Percentiles rank a stretch among this genome's conserved stretches.
phyloP scores from a whole-genome alignment of 1,140 invertebrate species.

The Conus betulinus region DNA sequence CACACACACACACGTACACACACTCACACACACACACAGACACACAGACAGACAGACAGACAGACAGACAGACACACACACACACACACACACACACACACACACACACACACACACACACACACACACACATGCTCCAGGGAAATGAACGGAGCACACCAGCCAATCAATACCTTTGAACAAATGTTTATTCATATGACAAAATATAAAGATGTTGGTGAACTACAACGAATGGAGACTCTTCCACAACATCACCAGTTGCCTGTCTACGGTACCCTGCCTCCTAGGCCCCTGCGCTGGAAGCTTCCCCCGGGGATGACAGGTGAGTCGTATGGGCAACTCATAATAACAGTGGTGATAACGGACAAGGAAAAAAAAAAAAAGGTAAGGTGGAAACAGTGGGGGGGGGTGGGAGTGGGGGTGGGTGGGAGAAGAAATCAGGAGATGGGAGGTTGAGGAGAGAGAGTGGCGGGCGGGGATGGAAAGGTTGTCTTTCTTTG shows the following conservation, averaged over 20 bases:
- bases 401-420: neutral
- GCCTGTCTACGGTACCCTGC: no score
- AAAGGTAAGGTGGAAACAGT: neutral
- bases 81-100: neutral
- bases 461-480: neutral
- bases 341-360: no score
- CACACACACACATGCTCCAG: neutral
- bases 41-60: no score
- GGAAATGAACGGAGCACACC: neutral
- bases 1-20: no score
- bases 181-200: conserved; percentile 17
- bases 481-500: neutral
- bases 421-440: neutral
- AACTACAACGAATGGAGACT: neutral
- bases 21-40: no score
- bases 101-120: conserved; percentile 11
- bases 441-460: neutral
- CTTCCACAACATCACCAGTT: no score
- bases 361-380: neutral
- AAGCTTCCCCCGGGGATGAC: no score
- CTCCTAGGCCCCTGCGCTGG: no score
- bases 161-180: neutral
- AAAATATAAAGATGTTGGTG: conserved; percentile 19
- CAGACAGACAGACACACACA: no score
- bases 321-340: no score